Conservation (phyloP, 2,888 invertebrate genomes). For the Hymenopus coronatus region DNA sequence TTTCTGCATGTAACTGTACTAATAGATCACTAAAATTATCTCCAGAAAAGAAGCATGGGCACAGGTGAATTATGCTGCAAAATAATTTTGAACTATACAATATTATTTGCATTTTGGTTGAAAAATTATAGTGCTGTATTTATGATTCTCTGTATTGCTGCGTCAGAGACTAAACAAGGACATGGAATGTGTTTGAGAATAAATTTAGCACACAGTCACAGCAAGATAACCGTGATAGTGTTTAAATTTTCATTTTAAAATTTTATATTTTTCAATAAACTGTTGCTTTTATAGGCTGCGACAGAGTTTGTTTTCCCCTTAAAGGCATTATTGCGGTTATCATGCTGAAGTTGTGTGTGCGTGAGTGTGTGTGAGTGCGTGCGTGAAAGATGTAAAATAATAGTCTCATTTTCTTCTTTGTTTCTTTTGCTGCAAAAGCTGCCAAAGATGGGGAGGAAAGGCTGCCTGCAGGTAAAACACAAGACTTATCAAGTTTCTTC, state of each 20-base stretch:
- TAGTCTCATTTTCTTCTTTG: background rate
- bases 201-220: background rate
- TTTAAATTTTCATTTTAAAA: no score
- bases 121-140: no score
- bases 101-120: no score
- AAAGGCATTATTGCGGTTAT: background rate
- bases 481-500: background rate
- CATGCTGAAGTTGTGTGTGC: background rate
- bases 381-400: background rate
- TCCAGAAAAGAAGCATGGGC: no score
- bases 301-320: background rate
- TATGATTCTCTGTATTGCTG: no score
- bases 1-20: no score
- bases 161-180: no score
- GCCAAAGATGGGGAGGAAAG: constrained; percentile 67
- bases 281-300: background rate
- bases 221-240: background rate
- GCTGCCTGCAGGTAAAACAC: constrained; percentile 62
- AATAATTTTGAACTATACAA: no score
- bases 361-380: background rate
- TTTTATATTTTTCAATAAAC: background rate
- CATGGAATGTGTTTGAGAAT: no score
- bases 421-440: constrained; percentile 47
- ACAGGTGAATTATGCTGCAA: no score
- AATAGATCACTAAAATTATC: no score